phyloP scores from a whole-genome alignment of 2,113 vertebrate genomes.

The Sula dactylatra region DNA sequence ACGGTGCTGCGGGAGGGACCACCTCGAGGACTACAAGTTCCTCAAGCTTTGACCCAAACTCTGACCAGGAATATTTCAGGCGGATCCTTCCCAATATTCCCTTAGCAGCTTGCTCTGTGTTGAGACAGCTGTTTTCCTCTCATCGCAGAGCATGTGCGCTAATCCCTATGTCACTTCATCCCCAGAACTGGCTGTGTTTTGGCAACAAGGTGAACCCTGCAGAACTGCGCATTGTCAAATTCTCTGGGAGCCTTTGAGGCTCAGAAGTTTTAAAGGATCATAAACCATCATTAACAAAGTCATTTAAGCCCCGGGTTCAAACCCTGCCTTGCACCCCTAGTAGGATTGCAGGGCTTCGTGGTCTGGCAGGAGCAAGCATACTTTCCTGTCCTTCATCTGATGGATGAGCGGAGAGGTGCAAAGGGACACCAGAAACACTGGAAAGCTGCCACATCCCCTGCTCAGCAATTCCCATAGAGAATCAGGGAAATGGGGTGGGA shows the following conservation, averaged over 20 bases:
- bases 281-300: not conserved
- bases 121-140: not conserved
- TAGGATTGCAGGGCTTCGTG: not conserved
- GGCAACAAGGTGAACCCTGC: not conserved
- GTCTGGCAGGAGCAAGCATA: not conserved
- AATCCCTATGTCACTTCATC: not conserved
- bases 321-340: not conserved
- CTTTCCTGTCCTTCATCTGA: not conserved
- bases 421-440: not conserved
- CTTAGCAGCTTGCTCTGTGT: not conserved
- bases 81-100: not conserved
- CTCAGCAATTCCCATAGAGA: not conserved
- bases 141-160: fast-evolving
- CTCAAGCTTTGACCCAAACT: not conserved
- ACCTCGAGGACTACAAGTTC: not conserved
- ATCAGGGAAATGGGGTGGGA: not conserved
- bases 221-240: not conserved
- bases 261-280: not conserved
- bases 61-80: not conserved
- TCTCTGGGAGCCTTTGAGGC: not conserved
- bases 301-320: not conserved
- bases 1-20: not conserved
- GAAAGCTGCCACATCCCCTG: not conserved
- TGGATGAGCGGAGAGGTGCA: not conserved
- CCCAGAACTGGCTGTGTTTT: not conserved